Base-by-base conservation (phyloP, 2,888 invertebrate genomes). In the Drosophila ustulata region DNA sequence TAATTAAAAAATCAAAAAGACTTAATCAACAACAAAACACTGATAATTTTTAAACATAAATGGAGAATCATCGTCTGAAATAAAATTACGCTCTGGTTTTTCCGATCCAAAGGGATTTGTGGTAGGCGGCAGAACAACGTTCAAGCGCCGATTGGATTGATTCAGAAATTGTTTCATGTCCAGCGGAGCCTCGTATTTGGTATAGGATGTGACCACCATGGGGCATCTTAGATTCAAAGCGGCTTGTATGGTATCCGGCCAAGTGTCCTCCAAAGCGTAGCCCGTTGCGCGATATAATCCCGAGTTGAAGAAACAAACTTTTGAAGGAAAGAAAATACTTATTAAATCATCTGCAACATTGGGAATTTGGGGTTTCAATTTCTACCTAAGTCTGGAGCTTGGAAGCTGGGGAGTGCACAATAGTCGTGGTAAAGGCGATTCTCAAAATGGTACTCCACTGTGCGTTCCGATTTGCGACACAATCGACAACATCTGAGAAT, bases 41-140 rank as follows among this genome's bases (percentile, higher is more conserved):
- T 94, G 95, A 90, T 94, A 94, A 92, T 96, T 96, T 89, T 96
- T 96, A 85, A 95, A 96, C 86, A 96, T 93, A 64, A 96, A 91
- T 0, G 96, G 96, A 50, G 93, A 94, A 49, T 94, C 94, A 69
- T 96, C 94, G 80, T 96, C 96, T 5, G 95, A 95, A 11, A 96
- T 95, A 74, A 96, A 96, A 86, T 96, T 96, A 51, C 96, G 93
- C 77, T 96, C 95, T 0, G 96, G 96, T 71, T 95, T 93, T 0
- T 94, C 93, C 46, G 96, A 95, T 0, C 95, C 93, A 80, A 95
- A 96, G 0, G 94, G 94, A 91, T 96, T 96, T 37, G 91, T 92
- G 11, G 93, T 93, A 0, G 95, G 94, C 7, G 94, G 93, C 0
- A 94, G 87, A 7, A 95, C 83, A 0, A 94, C 89, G 45, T 93